Conservation (phyloP, 2,797 vertebrate species). For the Morus bassanus region DNA sequence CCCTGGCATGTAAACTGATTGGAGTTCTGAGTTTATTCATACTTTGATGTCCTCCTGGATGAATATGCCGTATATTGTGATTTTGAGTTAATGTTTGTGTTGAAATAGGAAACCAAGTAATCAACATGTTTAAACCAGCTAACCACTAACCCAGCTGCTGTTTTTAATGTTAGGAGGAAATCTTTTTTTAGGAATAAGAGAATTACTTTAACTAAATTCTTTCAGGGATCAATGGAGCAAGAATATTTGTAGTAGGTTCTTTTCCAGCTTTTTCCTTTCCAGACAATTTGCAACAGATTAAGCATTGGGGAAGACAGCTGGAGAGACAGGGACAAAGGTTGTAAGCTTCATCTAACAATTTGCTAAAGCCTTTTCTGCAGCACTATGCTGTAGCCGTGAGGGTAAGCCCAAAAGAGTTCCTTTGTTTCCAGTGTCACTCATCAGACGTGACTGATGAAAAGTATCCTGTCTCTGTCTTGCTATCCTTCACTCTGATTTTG, state of each 20-base stretch:
- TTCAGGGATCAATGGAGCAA: neutral
- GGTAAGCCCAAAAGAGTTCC: neutral
- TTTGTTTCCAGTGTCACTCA: neutral
- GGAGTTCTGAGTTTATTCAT: slow-evolving; percentile 56
- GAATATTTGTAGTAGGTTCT: neutral
- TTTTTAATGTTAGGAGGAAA: neutral
- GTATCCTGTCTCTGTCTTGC: neutral
- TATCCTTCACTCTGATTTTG: neutral
- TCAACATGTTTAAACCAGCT: neutral
- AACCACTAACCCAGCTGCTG: neutral
- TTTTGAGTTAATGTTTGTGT: neutral
- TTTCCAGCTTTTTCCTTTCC: neutral
- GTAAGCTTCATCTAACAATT: neutral
- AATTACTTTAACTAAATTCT: neutral
- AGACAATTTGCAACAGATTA: neutral
- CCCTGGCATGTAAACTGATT: slow-evolving; percentile 61
- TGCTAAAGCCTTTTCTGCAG: neutral
- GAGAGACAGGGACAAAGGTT: neutral
- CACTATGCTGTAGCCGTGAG: neutral
- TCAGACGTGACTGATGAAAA: neutral
- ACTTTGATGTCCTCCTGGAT: neutral
- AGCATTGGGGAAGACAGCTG: neutral
- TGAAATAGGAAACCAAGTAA: neutral
- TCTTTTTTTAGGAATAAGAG: neutral
- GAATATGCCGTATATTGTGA: neutral